These are phyloP conservation scores for Polia nebulosa DNA, from an alignment of 2,888 invertebrate genomes.

Conservation along the genomic window DNA sequence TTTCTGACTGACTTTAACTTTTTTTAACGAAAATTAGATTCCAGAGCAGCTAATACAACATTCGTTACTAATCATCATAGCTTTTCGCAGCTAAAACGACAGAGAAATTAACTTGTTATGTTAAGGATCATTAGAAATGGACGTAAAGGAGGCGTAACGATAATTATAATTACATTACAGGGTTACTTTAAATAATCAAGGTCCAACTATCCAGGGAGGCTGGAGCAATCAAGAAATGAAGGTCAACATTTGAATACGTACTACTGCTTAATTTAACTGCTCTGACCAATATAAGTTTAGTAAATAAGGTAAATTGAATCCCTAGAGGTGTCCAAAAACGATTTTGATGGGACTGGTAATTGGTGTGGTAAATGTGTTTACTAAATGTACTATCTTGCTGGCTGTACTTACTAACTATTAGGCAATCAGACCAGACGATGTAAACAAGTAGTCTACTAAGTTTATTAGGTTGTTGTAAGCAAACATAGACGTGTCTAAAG, in stretches of 20 bases:
- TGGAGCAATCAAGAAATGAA: slow-evolving; percentile 77
- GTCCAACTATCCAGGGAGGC: slow-evolving; percentile 65
- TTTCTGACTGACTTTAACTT: no score
- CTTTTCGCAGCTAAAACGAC: background rate
- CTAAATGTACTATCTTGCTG: slow-evolving; percentile 7
- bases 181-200: slow-evolving; percentile 56
- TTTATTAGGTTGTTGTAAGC: background rate
- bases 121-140: slow-evolving; percentile 3
- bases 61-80: background rate
- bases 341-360: slow-evolving; percentile 52
- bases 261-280: slow-evolving; percentile 74
- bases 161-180: slow-evolving; percentile 52
- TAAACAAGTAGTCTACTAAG: background rate
- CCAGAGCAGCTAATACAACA: background rate
- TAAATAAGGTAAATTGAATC: slow-evolving; percentile 72
- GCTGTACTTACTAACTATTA: slow-evolving; percentile 15
- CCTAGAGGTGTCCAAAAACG: slow-evolving; percentile 70
- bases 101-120: background rate
- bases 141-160: slow-evolving; percentile 29
- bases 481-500: slow-evolving; percentile 5
- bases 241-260: slow-evolving; percentile 70
- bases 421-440: slow-evolving; percentile 15
- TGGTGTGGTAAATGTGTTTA: slow-evolving; percentile 37
- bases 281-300: slow-evolving; percentile 79
- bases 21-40: background rate